A percentile compares a stretch with the other conserved stretches of the same genome.
Conservation (phyloP, 1,140 invertebrate species). For the Bicyclus anynana region DNA sequence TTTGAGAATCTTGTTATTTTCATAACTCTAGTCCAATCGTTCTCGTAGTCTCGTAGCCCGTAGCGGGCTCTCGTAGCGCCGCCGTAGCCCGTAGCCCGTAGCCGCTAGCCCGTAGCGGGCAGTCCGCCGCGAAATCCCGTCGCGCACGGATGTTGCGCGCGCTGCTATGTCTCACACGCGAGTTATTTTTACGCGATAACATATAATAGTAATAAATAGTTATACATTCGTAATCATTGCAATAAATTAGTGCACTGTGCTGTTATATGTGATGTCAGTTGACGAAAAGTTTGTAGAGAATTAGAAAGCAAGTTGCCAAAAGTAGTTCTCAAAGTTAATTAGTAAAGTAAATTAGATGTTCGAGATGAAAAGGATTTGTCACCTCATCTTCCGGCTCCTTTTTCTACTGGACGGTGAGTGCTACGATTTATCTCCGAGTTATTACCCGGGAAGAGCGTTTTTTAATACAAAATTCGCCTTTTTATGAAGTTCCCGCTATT, state of each 20-base stretch:
- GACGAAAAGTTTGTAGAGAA: slow-evolving; percentile 9
- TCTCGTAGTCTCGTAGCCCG: slow-evolving; percentile 24
- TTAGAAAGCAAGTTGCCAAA: slow-evolving; percentile 13
- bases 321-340: slow-evolving; percentile 20
- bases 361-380: slow-evolving; percentile 68
- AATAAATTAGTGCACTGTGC: slow-evolving; percentile 14
- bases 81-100: slow-evolving; percentile 1
- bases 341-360: slow-evolving; percentile 44
- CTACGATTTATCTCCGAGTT: slow-evolving; percentile 16
- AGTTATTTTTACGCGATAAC: slow-evolving; percentile 8
- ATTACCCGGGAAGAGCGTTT: neutral
- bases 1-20: too few species aligned
- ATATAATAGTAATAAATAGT: too few species aligned
- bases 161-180: slow-evolving; percentile 9
- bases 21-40: neutral
- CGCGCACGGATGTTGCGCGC: slow-evolving; percentile 32
- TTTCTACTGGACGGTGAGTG: slow-evolving; percentile 62
- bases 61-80: neutral
- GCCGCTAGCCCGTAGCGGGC: slow-evolving; percentile 22
- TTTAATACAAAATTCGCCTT: slow-evolving; percentile 18
- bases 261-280: slow-evolving; percentile 13
- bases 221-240: slow-evolving; percentile 1
- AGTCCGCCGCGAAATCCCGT: slow-evolving; percentile 31
- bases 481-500: slow-evolving; percentile 14
- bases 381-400: slow-evolving; percentile 63